Evolutionary conservation across 2,113 vertebrate genomes (phyloP), one percentile per base, ranked within the genome.

Genomic region (Thryonomys swinderianus): DNA sequence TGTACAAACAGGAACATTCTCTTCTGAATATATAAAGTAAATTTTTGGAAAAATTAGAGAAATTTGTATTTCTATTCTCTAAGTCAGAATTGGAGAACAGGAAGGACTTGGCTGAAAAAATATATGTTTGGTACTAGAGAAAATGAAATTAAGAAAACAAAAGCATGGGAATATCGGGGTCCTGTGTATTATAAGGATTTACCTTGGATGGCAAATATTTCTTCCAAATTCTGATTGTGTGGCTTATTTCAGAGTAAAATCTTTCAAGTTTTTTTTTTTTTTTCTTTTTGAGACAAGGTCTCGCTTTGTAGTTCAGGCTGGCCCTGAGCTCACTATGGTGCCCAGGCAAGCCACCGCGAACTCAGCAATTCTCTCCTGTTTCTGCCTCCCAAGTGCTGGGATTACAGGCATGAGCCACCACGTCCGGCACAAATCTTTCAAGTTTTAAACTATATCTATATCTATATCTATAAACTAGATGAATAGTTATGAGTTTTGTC

Each of bases 401-500:
- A n/a, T n/a, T n/a, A n/a, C n/a, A n/a, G n/a, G n/a, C n/a, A n/a
- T n/a, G n/a, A n/a, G n/a, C n/a, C n/a, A n/a, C n/a, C n/a, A n/a
- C n/a, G n/a, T n/a, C n/a, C n/a, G n/a, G n/a, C n/a, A n/a, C n/a
- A n/a, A n/a, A 55, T 93, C 55, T 91, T n/a, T 85, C 84, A 93
- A 67, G 80, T 40, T 76, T 92, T 90, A 76, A 92, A 84, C 14
- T 78, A 69, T 66, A 80, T 80, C 71, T 37, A 48, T 32, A 53
- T 32, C 57, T 73, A 90, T 32, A 53, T 7, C 62, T 78, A 85
- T 45, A 71, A 45, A 40, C 76, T 91, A 89, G n/a, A n/a, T n/a
- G n/a, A n/a, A n/a, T n/a, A n/a, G 62, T 21, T 79, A 42, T 92
- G 90, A 96, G 64, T 95, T 96, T 97, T 87, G 66, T 53, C 71